A percentile compares a stretch with the other conserved stretches of the same genome.
Evolutionary conservation across 2,113 vertebrate genomes (phyloP).

Genomic region (Origma solitaria): DNA sequence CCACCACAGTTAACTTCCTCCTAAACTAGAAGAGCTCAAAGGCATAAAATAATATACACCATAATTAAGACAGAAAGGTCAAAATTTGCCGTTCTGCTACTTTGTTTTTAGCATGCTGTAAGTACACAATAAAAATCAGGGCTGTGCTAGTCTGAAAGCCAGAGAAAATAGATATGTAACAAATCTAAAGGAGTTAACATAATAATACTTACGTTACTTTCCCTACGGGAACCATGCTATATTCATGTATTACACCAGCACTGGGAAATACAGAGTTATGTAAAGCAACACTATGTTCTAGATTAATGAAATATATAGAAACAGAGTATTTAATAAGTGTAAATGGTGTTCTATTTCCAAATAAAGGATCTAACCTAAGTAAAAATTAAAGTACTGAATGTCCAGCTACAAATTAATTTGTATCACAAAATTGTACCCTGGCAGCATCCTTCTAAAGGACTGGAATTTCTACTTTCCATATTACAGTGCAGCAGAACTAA

Average conservation of each 20-base stretch:
- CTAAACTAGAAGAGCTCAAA: neutral
- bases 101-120: neutral
- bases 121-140: neutral
- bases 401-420: neutral
- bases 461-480: neutral
- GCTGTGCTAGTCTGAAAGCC: neutral
- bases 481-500: neutral
- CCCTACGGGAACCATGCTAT: neutral
- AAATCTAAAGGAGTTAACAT: neutral
- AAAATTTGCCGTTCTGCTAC: neutral
- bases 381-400: neutral
- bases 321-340: neutral
- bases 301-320: neutral
- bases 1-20: neutral
- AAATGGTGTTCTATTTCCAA: neutral
- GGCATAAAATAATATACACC: neutral
- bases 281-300: neutral
- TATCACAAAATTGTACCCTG: neutral
- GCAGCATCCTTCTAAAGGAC: neutral
- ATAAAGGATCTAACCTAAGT: neutral
- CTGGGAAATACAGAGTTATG: neutral
- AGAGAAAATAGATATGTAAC: neutral
- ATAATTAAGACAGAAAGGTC: neutral
- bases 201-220: neutral
- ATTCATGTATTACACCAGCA: neutral